Conservation (phyloP, 2,888 invertebrate species). For the Pristionchus arcanus region DNA sequence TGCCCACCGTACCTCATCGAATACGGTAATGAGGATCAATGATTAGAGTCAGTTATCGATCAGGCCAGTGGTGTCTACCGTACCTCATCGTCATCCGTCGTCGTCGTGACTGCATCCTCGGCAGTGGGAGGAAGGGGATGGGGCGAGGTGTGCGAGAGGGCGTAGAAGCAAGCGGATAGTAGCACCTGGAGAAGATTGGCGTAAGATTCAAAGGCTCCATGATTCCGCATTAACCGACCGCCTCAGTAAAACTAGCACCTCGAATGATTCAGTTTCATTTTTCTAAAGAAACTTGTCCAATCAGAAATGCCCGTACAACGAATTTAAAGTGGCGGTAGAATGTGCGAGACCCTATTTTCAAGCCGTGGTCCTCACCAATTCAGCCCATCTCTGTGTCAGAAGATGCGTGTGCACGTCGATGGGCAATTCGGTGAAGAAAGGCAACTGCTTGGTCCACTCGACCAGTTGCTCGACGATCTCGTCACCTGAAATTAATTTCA, state of each 20-base stretch:
- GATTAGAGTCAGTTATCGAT: neutral
- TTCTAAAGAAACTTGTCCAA: too few species aligned
- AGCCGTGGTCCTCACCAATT: conserved; percentile 66
- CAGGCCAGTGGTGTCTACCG: neutral
- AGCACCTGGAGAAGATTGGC: conserved; percentile 64
- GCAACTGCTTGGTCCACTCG: conserved; percentile 98
- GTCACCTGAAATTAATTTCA: conserved; percentile 84
- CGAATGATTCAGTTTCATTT: too few species aligned
- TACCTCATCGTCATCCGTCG: conserved; percentile 63
- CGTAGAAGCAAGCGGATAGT: conserved; percentile 77
- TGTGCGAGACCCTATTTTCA: too few species aligned
- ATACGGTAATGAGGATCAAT: neutral
- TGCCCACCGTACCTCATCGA: neutral
- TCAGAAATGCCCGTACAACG: too few species aligned
- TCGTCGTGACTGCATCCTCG: conserved; percentile 64
- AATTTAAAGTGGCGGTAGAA: too few species aligned
- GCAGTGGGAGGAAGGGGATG: conserved; percentile 56
- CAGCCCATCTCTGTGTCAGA: conserved; percentile 93
- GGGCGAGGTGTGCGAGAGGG: conserved; percentile 60
- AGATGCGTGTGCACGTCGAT: conserved; percentile 94
- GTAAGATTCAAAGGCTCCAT: too few species aligned
- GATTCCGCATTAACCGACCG: too few species aligned
- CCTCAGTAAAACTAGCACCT: too few species aligned
- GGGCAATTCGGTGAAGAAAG: conserved; percentile 96
- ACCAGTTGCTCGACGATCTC: conserved; percentile 98